Evolutionary conservation across 2,888 invertebrate species (phyloP).

Genomic region (Lithophane socia): DNA sequence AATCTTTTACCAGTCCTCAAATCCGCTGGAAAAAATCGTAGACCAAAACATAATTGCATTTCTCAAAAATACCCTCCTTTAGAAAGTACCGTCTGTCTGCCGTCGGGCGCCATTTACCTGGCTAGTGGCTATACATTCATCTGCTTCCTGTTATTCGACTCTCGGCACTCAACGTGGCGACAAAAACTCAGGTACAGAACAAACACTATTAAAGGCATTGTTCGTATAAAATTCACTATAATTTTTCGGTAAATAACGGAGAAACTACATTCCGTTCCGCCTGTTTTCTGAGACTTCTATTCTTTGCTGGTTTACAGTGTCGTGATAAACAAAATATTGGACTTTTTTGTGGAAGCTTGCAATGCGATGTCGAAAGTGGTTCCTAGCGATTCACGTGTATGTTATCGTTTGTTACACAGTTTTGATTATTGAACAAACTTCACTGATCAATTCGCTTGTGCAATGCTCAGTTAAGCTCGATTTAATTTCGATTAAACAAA

Average conservation of each 20-base stretch:
- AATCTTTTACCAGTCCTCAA: constrained; percentile 7
- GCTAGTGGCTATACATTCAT: constrained; percentile 67
- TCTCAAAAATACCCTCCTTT: constrained; percentile 69
- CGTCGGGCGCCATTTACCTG: constrained; percentile 71
- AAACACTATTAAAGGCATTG: constrained; percentile 70
- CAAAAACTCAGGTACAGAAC: constrained; percentile 76
- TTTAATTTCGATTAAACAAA: constrained; percentile 55
- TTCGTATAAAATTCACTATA: constrained; percentile 67
- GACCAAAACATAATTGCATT: constrained; percentile 53
- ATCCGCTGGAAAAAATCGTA: constrained; percentile 44
- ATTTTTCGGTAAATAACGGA: constrained; percentile 73
- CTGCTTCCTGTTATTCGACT: constrained; percentile 74
- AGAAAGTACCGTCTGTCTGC: constrained; percentile 56
- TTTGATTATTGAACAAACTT: constrained; percentile 26
- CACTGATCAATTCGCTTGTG: constrained; percentile 33
- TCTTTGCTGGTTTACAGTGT: constrained; percentile 7
- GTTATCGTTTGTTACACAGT: constrained; percentile 3
- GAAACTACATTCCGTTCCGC: constrained; percentile 45
- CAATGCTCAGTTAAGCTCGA: constrained; percentile 35
- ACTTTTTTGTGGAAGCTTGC: background rate
- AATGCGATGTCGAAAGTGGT: background rate
- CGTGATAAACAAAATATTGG: constrained; percentile 7
- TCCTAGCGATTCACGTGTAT: constrained; percentile 7
- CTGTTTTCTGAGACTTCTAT: constrained; percentile 22
- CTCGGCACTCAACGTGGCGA: constrained; percentile 47